Base-by-base conservation (phyloP, 2,888 invertebrate genomes). In the Belgica antarctica region DNA sequence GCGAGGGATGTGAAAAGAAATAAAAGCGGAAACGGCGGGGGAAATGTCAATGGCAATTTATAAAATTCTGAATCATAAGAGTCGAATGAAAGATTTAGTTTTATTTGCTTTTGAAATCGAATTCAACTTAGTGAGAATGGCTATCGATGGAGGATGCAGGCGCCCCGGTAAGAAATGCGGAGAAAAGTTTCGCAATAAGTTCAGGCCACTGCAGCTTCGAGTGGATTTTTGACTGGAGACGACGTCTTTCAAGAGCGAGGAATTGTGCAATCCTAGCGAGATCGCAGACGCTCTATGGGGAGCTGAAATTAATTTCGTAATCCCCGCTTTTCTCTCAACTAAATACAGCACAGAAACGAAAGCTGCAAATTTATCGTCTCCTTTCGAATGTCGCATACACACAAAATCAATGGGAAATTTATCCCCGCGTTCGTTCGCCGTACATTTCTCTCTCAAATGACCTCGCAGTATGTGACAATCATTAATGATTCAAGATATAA, bases 381-480 rank as follows among this genome's bases (percentile, higher is more conserved):
- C 52, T 52, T 52, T 52, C 52, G 4, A 52, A 17, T 52, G 52
- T 22, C 52, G 22, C 52, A 52, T 17, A 12, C 52, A 52, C 52
- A 52, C 52, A 52, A 52, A 52, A 52, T 52, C 52, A 52, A 52
- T 52, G 22, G 52, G 7, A 22, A 22, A 52, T 52, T 52, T 52
- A 52, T 52, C 52, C 22, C 22, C 52, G 52, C 52, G 52, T 52
- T 22, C 52, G 17, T 7, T 22, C 12, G 17, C 22, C 59, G 27
- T 52, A 22, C 52, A n/a, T 17, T 59, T 59, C 59, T 59, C 59
- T 1, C 59, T 59, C 59, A 3, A n/a, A 2, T 15, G 27, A 59
- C 25, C 22, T 59, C 59, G 59, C 59, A 59, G 59, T 59, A 27
- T 59, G 59, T 25, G 59, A 59, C 27, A 59, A 27, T 59, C 59